Base-by-base conservation (phyloP, 2,797 vertebrate genomes). In the Hypotaenidia philippensis region DNA sequence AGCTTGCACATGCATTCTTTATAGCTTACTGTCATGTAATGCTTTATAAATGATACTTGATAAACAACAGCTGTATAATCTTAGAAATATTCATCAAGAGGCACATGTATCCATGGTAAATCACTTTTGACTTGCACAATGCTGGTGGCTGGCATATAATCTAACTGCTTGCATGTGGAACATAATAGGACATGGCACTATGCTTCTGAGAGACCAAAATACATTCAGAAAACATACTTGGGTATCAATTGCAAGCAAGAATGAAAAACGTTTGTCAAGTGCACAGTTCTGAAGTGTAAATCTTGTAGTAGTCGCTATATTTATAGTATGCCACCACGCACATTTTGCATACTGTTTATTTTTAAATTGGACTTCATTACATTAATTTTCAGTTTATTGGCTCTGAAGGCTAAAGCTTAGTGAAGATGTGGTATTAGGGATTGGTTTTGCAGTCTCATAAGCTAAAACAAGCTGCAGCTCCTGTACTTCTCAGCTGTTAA, bases 21-120 rank as follows among this genome's bases (percentile, higher is more conserved):
- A 96, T 94, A 96, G 90, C 91, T 94, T 80, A 95, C 84, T 93
- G 96, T 97, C 93, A 68, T 86, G 86, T 96, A 96, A 95, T 96
- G 96, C 90, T 97, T 97, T 97, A 93, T 95, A 97, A 97, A 96
- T 96, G 72, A 96, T 77, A 96, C 63, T 89, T 96, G 89, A 95
- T 94, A 96, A 97, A 96, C 86, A 97, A 96, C 81, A 97, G 90
- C 93, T 97, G 79, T 61, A 94, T 94, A 96, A 95, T 90, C 91
- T 96, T 93, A 90, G 93, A 97, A 96, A 96, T 97, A 93, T 92
- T 96, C 76, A 95, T 97, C 85, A 96, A 96, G 85, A 95, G 89
- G 82, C 90, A 95, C 68, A 83, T 83, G 82, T 91, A 94, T 94
- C 84, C 82, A 41, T 94, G 63, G 87, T 94, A 97, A 97, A 95